Evolutionary conservation across 2,113 vertebrate species (phyloP), one percentile per base, ranked within the genome.

Genomic region (Plectropomus leopardus): DNA sequence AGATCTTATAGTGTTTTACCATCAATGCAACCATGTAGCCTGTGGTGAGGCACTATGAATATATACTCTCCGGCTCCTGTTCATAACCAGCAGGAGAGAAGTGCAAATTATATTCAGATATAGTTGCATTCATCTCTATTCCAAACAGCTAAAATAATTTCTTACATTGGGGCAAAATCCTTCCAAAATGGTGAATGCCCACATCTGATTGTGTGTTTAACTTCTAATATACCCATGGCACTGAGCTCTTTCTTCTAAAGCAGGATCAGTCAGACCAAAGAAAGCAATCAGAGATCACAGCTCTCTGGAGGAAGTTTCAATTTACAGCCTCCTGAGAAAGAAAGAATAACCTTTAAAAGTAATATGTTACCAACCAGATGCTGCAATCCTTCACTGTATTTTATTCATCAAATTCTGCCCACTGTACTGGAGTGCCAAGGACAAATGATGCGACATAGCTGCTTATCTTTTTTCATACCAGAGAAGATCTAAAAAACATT

Each of bases 391-490:
- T 88, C 79, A 68, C 67, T 79, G 59, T 71, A 34, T 70, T 81
- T 80, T 86, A 45, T 70, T 72, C 50, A 84, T 79, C 47, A 66
- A 40, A 72, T 58, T 59, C 44, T 76, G 64, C 44, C 42, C 55
- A 57, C 36, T 48, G 21, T 55, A 67, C 36, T 48, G 21, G 48
- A 67, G 36, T 30, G 45, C 74, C 67, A 83, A 85, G 84, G 82
- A 88, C 87, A 77, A 85, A 86, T 64, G 34, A 65, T 72, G 64
- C 61, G 47, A 72, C 66, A 82, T 72, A 26, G 23, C 64, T 63
- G 21, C 57, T 74, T 80, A 70, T 84, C 50, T 57, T 55, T 59
- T 84, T 68, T 40, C n/a, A 54, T 42, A 69, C 47, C 47, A 40
- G 57, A 51, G 32, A 82, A 65, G 11, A 21, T 23, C 30, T 21